Conservation (phyloP, 1,140 invertebrate genomes). For the Drosophila carrolli region DNA sequence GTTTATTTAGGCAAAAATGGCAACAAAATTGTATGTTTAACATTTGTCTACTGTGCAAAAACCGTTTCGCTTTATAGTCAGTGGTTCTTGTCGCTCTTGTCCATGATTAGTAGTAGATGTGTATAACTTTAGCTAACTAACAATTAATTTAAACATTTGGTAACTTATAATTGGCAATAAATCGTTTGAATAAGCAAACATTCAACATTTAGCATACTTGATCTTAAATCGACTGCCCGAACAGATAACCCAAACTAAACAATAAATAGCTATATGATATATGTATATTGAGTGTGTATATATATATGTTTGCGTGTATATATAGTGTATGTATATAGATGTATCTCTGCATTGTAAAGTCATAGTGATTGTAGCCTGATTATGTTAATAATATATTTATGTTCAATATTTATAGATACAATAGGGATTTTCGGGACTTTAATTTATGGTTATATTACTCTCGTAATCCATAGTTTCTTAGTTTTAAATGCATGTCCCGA, state of each 20-base stretch:
- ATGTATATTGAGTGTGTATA: slow-evolving; percentile 58
- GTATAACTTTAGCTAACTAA: slow-evolving; percentile 84
- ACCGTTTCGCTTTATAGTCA: slow-evolving; percentile 56
- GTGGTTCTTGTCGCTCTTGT: slow-evolving; percentile 55
- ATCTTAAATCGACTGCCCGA: slow-evolving; percentile 50
- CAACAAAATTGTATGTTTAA: slow-evolving; percentile 84
- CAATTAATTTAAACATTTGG: slow-evolving; percentile 82
- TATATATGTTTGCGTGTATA: slow-evolving; percentile 55
- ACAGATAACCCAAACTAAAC: slow-evolving; percentile 73
- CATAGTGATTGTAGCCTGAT: slow-evolving; percentile 79
- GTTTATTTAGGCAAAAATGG: slow-evolving; percentile 85
- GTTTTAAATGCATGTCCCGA: slow-evolving; percentile 6
- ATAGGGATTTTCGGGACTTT: slow-evolving; percentile 15
- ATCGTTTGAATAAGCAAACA: slow-evolving; percentile 81
- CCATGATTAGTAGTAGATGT: slow-evolving; percentile 63
- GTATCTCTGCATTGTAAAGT: slow-evolving; percentile 60
- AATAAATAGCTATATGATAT: slow-evolving; percentile 75
- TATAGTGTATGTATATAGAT: slow-evolving; percentile 31
- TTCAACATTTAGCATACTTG: slow-evolving; percentile 80
- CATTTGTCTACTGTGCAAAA: slow-evolving; percentile 76
- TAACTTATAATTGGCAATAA: slow-evolving; percentile 82
- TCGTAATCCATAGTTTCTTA: neutral
- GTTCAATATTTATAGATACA: slow-evolving; percentile 57
- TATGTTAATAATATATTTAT: slow-evolving; percentile 61
- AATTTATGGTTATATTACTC: neutral